Evolutionary conservation across 2,888 invertebrate species (phyloP), one percentile per base, ranked within the genome.

Genomic region (Myopa tessellatipennis): DNA sequence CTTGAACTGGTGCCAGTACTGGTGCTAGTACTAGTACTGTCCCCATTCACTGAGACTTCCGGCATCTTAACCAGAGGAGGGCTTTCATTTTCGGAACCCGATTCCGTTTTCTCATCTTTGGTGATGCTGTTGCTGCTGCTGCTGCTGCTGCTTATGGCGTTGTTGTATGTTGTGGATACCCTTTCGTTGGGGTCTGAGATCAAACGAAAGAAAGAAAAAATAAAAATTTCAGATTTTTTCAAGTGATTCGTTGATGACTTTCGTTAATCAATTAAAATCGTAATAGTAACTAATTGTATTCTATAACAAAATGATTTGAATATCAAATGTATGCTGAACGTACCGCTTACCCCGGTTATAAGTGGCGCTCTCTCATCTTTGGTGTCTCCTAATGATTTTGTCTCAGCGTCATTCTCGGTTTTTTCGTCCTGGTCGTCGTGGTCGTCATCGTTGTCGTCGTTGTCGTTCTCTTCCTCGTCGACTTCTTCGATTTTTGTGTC

Each of bases 271-370:
- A 55, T n/a, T n/a, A 55, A 55, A 6, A 55, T 55, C 10, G 5
- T n/a, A 55, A 55, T 26, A 10, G 26, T 18, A n/a, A 63, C 0
- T 26, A 63, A 34, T 26, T 63, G 58, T 1, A 3, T 58, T 58
- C 18, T 58, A n/a, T 6, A 18, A n/a, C 14, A 16, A n/a, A 58
- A 58, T 55, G 14, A n/a, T 50, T 18, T 50, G 40, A 26, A 45
- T 68, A 74, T 34, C 50, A 65, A 79, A 76, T 45, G 77, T 69
- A 79, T 79, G 58, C 60, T 61, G 74, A 77, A 80, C 82, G 81
- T 88, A 92, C 93, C 93, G 91, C 91, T 91, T 84, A 93, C 88
- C 82, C 89, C 89, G 55, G 89, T 85, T 79, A 89, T 88, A 69
- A 83, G 79, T 73, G 81, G 81, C 52, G 76, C 79, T 14, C 52